Conservation (phyloP, 2,113 vertebrate species). For the Potamarius usumacintae region DNA sequence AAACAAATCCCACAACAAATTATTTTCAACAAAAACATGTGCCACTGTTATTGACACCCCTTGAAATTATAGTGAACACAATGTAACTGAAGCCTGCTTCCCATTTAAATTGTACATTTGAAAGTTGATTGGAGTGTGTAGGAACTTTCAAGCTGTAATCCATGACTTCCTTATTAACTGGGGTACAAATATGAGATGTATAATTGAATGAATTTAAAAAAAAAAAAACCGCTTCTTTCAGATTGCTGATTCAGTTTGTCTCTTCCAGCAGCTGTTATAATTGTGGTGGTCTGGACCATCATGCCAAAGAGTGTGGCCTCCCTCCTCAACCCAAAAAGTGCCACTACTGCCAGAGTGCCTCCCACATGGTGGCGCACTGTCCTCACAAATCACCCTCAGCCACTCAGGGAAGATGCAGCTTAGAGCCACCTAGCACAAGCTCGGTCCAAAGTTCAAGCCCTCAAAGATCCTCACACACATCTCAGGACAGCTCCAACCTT, state of each 20-base stretch:
- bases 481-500: conserved; percentile 73
- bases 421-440: conserved; percentile 66
- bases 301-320: conserved; percentile 97
- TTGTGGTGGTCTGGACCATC: conserved; percentile 95
- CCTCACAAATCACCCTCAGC: conserved; percentile 82
- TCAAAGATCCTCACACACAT: conserved; percentile 68
- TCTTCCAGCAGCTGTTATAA: conserved; percentile 87
- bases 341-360: conserved; percentile 96
- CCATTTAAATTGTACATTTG: too few relatives aligned
- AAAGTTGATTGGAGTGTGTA: too few relatives aligned
- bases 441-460: conserved; percentile 71
- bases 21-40: too few relatives aligned
- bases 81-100: too few relatives aligned
- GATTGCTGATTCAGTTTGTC: background rate
- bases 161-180: too few relatives aligned
- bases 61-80: too few relatives aligned
- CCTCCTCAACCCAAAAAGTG: conserved; percentile 97
- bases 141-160: too few relatives aligned
- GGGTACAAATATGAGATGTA: too few relatives aligned
- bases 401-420: conserved; percentile 86
- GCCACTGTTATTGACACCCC: too few relatives aligned
- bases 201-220: too few relatives aligned
- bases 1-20: too few relatives aligned
- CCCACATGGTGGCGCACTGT: conserved; percentile 95
- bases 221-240: background rate